Evolutionary conservation across 1,140 invertebrate genomes (phyloP), one percentile per base, ranked within the genome.

Genomic region (Pinna nobilis): DNA sequence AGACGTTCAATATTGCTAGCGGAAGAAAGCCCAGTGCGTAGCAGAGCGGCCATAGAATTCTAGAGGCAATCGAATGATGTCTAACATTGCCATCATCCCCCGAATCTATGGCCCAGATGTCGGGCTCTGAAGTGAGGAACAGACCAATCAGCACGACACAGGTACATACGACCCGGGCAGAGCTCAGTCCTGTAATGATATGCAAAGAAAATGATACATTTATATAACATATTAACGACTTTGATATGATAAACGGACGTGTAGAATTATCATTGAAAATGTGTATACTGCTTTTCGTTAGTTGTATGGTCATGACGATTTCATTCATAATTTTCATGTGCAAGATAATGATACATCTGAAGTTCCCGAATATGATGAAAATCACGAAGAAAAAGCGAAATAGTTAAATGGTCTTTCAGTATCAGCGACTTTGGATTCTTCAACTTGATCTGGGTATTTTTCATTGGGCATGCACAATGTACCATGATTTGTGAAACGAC

Each of bases 41-140:
- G 33, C 77, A 72, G 0, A 72, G 18, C 0, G 79, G 81, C 81
- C 81, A 82, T 1, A 79, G 50, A 20, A 82, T 73, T 70, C 71
- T 70, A 1, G 32, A 32, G 1, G 39, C 6, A 11, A 51, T 23
- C 18, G 69, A 64, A 37, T 55, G 20, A 0, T 44, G 18, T 0
- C 23, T 28, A 9, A 61, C 37, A 3, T 28, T 20, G 25, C 6
- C 25, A 7, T 50, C 33, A 18, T 55, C 28, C 28, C 66, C 71
- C 7, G 60, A 69, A 11, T 79, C 76, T 15, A 81, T 44, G 4
- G 66, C 72, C 72, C 79, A 81, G 13, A 81, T 77, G 4, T 67
- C 61, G 1, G 81, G 81, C 37, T 79, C 81, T 23, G 70, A 44
- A 1, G 67, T 72, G 18, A 81, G 61, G 33, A 82, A 80, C 18